phyloP scores from a whole-genome alignment of 2,797 vertebrate genomes.

The Poecilia wingei region DNA sequence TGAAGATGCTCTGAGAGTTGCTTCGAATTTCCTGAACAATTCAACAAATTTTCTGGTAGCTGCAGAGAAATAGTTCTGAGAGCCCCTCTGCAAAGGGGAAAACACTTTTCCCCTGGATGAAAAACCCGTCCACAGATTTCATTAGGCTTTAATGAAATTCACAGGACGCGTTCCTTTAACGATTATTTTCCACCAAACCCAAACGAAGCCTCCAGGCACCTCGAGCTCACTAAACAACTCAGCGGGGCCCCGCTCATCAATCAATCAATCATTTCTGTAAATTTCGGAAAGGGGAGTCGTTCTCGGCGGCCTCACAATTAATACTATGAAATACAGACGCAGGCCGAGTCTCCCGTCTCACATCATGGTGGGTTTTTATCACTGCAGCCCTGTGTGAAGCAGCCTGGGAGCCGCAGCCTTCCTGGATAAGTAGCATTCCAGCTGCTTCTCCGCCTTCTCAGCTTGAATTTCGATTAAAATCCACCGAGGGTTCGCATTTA shows the following conservation, averaged over 20 bases:
- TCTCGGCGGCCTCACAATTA: constrained; percentile 39
- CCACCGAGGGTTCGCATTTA: constrained; percentile 56
- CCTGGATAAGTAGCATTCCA: constrained; percentile 59
- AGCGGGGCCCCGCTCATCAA: constrained; percentile 11
- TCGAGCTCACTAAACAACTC: constrained; percentile 34
- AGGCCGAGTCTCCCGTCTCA: constrained; percentile 26
- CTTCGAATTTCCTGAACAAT: neutral
- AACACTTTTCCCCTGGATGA: constrained; percentile 17
- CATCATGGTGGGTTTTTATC: constrained; percentile 30
- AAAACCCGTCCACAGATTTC: constrained; percentile 27
- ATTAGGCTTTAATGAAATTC: constrained; percentile 45
- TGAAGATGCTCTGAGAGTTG: neutral
- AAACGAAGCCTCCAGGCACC: constrained; percentile 26
- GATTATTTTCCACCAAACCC: constrained; percentile 17
- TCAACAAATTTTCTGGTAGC: constrained; percentile 17
- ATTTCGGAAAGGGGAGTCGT: constrained; percentile 23
- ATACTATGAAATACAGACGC: constrained; percentile 39
- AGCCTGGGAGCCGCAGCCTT: constrained; percentile 28
- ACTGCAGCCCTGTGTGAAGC: constrained; percentile 7
- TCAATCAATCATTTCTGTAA: constrained; percentile 23
- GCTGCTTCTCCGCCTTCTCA: constrained; percentile 63
- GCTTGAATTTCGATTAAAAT: constrained; percentile 70
- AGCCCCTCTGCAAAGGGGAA: neutral
- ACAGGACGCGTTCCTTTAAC: constrained; percentile 28
- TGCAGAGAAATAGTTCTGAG: constrained; percentile 5